phyloP scores from a whole-genome alignment of 2,797 vertebrate species.

The Rhynchotus rufescens region DNA sequence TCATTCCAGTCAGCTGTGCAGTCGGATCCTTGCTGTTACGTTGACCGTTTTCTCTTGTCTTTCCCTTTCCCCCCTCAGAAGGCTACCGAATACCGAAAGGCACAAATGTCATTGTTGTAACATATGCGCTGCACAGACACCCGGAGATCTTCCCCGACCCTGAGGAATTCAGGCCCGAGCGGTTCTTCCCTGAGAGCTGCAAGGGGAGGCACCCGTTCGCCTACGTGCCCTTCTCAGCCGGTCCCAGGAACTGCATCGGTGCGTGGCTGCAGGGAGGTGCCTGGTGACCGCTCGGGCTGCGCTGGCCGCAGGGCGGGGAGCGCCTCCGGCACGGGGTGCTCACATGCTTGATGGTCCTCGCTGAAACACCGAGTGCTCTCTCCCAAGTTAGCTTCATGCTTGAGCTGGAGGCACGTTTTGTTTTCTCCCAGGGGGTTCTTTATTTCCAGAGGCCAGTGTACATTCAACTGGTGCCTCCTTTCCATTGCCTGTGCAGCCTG shows the following conservation, averaged over 20 bases:
- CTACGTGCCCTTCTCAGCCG: slow-evolving; percentile 94
- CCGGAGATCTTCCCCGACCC: slow-evolving; percentile 88
- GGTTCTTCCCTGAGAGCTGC: slow-evolving; percentile 89
- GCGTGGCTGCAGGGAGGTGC: slow-evolving; percentile 39
- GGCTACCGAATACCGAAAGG: slow-evolving; percentile 87
- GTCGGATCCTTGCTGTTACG: not conserved
- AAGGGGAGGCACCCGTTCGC: slow-evolving; percentile 87
- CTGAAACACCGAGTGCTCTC: not conserved
- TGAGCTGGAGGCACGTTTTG: not conserved
- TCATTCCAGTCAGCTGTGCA: not conserved
- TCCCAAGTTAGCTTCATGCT: not conserved
- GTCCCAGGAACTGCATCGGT: slow-evolving; percentile 96
- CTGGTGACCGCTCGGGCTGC: not conserved
- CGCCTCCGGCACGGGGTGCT: not conserved
- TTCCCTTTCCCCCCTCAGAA: slow-evolving; percentile 69
- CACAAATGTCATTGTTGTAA: slow-evolving; percentile 80
- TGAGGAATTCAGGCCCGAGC: slow-evolving; percentile 90
- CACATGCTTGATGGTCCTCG: not conserved
- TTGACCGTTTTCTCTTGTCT: not conserved
- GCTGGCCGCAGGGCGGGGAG: not conserved
- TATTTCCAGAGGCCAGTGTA: not conserved
- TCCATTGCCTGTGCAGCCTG: not conserved
- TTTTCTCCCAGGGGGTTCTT: not conserved
- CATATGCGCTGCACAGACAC: slow-evolving; percentile 90
- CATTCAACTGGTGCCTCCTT: not conserved